A percentile compares a stretch with the other conserved stretches of the same genome.
Evolutionary conservation across 2,888 invertebrate genomes (phyloP).

Genomic region (Dermolepida albohirtum): DNA sequence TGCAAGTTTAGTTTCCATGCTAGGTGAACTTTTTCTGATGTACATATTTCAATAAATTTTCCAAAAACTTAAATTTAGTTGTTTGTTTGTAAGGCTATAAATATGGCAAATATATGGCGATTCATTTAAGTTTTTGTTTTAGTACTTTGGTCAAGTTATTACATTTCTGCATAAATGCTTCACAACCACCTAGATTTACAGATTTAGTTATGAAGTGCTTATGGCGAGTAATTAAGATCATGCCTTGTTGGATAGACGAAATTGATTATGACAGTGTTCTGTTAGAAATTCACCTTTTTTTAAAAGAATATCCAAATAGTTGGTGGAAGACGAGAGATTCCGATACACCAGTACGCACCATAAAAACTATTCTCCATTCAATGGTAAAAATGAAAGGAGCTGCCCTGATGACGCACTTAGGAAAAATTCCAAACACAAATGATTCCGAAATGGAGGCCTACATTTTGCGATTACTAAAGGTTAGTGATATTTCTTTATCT

Average conservation of each 20-base stretch:
- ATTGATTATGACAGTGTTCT: conserved; percentile 84
- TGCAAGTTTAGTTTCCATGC: too few species aligned
- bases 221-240: conserved; percentile 92
- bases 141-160: conserved; percentile 90
- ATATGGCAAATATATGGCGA: background rate
- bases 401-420: conserved; percentile 81
- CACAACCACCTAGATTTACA: conserved; percentile 78
- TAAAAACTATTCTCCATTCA: conserved; percentile 93
- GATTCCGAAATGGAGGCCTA: conserved; percentile 90
- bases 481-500: conserved; percentile 52
- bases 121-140: conserved; percentile 53
- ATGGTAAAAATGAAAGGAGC: conserved; percentile 90
- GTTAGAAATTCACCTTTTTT: conserved; percentile 87
- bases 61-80: too few species aligned
- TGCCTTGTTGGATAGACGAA: conserved; percentile 83
- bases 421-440: conserved; percentile 80
- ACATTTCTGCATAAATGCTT: conserved; percentile 83
- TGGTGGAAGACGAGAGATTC: conserved; percentile 88
- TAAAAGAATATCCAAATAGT: conserved; percentile 86
- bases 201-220: conserved; percentile 92
- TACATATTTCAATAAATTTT: too few species aligned
- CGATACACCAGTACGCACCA: conserved; percentile 91
- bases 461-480: conserved; percentile 83
- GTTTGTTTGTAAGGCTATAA: too few species aligned
- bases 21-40: too few species aligned